Base-by-base conservation (phyloP, 2,888 invertebrate genomes). In the Mesorhabditis belari region DNA sequence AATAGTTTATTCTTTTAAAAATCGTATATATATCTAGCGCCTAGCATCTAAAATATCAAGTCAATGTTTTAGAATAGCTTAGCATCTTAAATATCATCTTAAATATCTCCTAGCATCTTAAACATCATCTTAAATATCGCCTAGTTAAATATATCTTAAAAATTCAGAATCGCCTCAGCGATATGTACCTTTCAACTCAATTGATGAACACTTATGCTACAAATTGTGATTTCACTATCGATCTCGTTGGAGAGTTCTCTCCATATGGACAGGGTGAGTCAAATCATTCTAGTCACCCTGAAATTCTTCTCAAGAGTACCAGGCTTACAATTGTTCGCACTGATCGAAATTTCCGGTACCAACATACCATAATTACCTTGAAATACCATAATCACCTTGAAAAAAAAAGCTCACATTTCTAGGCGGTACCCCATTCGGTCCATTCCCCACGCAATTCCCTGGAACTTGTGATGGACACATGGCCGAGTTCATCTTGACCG, bases 381-480 rank as follows among this genome's bases (percentile, higher is more conserved):
- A 17, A 12, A 35, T n/a, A n/a, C n/a, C n/a, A n/a, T n/a, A n/a
- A n/a, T n/a, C 17, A 17, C 9, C 12, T 44, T 44, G 12, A 44
- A 9, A 44, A 19, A 6, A 19, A 23, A 17, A 2, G 3, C n/a
- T 29, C 23, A 21, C 2, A 57, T 12, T 27, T 3, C 12, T 35
- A 44, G 66, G 44, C 2, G 44, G 70, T 28, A 78, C 77, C 54
- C 78, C 78, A 9, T 78, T 78, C 65, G 74, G 75, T 25, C 65
- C 78, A 27, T 77, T 76, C 70, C 78, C 78, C 21, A 70, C 70
- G 50, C 67, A 72, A 57, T 78, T 78, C 67, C 77, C 77, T 23
- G 57, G 62, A 19, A 63, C 68, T 19, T 67, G 69, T 28, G 74
- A 73, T 49, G 61, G 56, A 24, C 74, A 75, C 49, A 77, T 77